phyloP scores from a whole-genome alignment of 1,140 invertebrate species.

The Tenebrio molitor region DNA sequence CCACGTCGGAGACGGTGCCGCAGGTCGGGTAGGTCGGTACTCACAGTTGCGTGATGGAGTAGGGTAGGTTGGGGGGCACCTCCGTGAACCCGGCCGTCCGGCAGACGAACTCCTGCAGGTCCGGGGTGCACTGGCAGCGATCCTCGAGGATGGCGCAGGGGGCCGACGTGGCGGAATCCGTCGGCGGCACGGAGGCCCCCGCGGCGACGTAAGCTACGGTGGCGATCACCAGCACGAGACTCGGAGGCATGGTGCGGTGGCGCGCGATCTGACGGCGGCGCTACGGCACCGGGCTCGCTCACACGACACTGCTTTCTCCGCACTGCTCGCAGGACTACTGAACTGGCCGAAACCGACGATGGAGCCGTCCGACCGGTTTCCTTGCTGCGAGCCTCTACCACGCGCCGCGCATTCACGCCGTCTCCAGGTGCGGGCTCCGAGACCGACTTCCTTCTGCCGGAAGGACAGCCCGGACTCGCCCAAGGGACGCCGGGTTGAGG shows the following conservation, averaged over 20 bases:
- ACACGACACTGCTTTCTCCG: conserved; percentile 37
- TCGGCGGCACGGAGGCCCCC: conserved; percentile 31
- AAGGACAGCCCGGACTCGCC: not conserved
- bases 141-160: conserved; percentile 64
- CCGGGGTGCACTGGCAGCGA: conserved; percentile 63
- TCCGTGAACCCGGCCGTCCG: conserved; percentile 64
- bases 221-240: conserved; percentile 36
- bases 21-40: no score
- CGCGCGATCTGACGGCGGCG: conserved; percentile 41
- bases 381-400: conserved; percentile 12
- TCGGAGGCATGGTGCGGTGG: conserved; percentile 34
- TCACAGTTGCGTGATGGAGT: conserved; percentile 66
- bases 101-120: conserved; percentile 65
- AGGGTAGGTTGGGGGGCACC: conserved; percentile 63
- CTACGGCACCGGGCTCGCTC: conserved; percentile 43
- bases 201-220: conserved; percentile 16
- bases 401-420: conserved; percentile 32
- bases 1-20: no score
- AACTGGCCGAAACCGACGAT: conserved; percentile 36
- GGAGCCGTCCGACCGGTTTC: conserved; percentile 36
- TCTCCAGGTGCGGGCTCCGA: conserved; percentile 14
- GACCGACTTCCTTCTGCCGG: conserved; percentile 9
- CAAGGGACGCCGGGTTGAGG: not conserved
- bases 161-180: conserved; percentile 56
- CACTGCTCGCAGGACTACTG: conserved; percentile 45